Base-by-base conservation (phyloP, 2,888 invertebrate species). In the Litoditis marina region DNA sequence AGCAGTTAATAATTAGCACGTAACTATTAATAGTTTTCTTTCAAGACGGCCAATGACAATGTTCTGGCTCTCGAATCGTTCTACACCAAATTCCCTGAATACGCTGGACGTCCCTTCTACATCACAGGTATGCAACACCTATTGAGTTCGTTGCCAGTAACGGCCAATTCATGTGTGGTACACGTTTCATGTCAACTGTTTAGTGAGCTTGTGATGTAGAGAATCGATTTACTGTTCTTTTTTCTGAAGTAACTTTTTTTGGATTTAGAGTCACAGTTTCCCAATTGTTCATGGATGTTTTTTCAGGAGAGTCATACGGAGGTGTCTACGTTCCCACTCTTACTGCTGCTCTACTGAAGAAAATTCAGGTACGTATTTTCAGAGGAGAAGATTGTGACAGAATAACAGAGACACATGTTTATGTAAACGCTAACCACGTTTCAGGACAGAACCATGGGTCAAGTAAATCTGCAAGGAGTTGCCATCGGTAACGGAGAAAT, bases 81-180 rank as follows among this genome's bases (percentile, higher is more conserved):
- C 80, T 85, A 85, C 73, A 63, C 60, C 30, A 83, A 84, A 62
- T 86, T 84, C 74, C 85, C 85, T n/a, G 84, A 85, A 65, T 85
- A 82, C 66, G 73, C 74, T 19, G 68, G 74, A 5, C 83, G 85
- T 65, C 81, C 83, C 25, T 85, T 86, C 74, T 86, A 82, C 75
- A 80, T 86, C 49, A 83, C 85, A n/a, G 86, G 86, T 56, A 8
- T n/a, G n/a, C n/a, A n/a, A n/a, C n/a, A n/a, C n/a, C n/a, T n/a
- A n/a, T n/a, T n/a, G n/a, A n/a, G n/a, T n/a, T n/a, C n/a, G n/a
- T n/a, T n/a, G n/a, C n/a, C n/a, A n/a, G n/a, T n/a, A n/a, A n/a
- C n/a, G n/a, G n/a, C n/a, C n/a, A n/a, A n/a, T n/a, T n/a, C n/a
- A n/a, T n/a, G n/a, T n/a, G n/a, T n/a, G n/a, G n/a, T n/a, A n/a